Evolutionary conservation across 2,888 invertebrate species (phyloP).

Genomic region (Andricus quercusramuli): DNA sequence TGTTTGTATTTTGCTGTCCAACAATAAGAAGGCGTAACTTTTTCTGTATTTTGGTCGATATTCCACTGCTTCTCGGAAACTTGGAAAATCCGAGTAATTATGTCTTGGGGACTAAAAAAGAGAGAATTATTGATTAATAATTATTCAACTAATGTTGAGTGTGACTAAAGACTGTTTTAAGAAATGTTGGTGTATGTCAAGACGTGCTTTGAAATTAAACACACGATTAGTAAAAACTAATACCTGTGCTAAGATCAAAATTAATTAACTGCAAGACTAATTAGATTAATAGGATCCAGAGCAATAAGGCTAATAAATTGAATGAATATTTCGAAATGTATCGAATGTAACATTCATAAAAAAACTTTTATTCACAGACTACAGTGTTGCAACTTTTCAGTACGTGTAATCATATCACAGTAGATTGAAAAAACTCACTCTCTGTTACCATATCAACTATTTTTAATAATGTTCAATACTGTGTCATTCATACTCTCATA

Average conservation of each 20-base stretch:
- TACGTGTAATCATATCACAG: slow-evolving; percentile 9
- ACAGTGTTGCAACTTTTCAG: slow-evolving; percentile 10
- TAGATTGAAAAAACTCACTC: not conserved
- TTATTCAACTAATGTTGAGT: not conserved
- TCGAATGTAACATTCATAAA: slow-evolving; percentile 28
- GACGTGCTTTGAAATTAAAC: no score
- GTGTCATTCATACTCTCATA: not conserved
- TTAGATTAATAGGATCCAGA: no score
- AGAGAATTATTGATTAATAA: not conserved
- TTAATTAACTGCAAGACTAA: no score
- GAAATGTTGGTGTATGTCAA: no score
- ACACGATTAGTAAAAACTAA: no score
- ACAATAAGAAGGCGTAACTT: not conserved
- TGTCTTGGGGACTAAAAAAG: not conserved
- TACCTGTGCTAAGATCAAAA: no score
- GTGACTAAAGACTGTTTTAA: not conserved
- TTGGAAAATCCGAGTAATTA: not conserved
- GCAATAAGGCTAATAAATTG: no score
- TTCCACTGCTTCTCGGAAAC: not conserved
- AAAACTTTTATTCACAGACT: slow-evolving; percentile 18
- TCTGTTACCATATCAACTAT: not conserved
- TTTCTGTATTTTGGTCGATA: not conserved
- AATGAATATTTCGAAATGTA: not conserved
- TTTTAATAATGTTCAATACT: no score
- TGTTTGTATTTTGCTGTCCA: slow-evolving; percentile 5